These are phyloP conservation scores for Pseudococcus jackbeardsleyi DNA, from an alignment of 2,888 invertebrate species.

Conservation along the genomic window DNA sequence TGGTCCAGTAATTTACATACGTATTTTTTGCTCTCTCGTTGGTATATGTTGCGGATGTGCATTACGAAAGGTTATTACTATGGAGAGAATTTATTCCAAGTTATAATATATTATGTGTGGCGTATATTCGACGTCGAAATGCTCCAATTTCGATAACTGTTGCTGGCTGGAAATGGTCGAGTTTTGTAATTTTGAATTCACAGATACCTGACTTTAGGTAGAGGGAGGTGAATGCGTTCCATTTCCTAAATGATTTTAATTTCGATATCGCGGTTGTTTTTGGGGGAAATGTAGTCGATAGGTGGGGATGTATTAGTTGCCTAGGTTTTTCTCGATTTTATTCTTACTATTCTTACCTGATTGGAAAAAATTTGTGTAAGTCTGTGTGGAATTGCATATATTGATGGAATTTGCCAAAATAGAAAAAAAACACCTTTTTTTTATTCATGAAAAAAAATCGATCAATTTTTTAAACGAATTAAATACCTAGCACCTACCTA, in stretches of 20 bases:
- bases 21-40: slow-evolving; percentile 14
- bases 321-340: background rate
- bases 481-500: too few species aligned
- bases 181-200: background rate
- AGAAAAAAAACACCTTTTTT: too few species aligned
- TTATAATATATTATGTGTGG: background rate
- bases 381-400: too few species aligned
- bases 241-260: slow-evolving; percentile 10
- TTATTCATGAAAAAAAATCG: too few species aligned
- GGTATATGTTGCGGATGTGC: background rate
- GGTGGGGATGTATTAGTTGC: background rate
- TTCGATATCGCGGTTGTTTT: background rate
- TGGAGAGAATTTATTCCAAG: background rate
- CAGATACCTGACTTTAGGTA: background rate
- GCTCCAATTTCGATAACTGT: slow-evolving; percentile 10
- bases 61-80: slow-evolving; percentile 22
- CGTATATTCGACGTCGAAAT: background rate
- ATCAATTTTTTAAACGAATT: too few species aligned
- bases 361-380: too few species aligned
- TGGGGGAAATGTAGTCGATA: background rate
- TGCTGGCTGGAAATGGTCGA: background rate
- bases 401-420: too few species aligned
- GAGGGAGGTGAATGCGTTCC: background rate
- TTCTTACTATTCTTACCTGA: background rate
- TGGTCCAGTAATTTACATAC: slow-evolving; percentile 6